These are phyloP conservation scores for Xiphorhynchus elegans DNA, from an alignment of 2,113 vertebrate genomes.

Conservation along the genomic window DNA sequence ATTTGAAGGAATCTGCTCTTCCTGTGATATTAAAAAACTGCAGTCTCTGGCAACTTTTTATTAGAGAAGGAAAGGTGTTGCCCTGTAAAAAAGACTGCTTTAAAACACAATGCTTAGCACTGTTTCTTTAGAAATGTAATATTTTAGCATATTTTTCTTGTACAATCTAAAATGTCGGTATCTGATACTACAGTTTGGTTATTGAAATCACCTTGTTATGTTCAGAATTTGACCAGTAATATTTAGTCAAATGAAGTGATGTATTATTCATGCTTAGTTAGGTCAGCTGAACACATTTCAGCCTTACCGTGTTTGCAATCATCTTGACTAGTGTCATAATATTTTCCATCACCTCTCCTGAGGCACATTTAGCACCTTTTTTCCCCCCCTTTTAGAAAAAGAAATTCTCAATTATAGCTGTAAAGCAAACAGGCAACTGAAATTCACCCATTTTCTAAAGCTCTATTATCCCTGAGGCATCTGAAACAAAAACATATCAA, in stretches of 20 bases:
- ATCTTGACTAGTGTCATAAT: conserved; percentile 77
- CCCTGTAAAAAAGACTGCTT: neutral
- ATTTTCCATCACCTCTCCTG: conserved; percentile 68
- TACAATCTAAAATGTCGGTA: neutral
- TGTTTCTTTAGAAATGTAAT: neutral
- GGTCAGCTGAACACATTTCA: conserved; percentile 59
- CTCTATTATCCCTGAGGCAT: conserved; percentile 49
- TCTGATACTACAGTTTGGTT: conserved; percentile 1
- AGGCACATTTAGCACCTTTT: conserved; percentile 72
- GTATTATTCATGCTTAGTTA: conserved; percentile 52
- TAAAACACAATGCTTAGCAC: neutral
- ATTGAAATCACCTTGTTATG: conserved; percentile 45
- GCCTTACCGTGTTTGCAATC: conserved; percentile 61
- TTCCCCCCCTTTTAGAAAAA: conserved; percentile 34
- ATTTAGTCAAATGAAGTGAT: conserved; percentile 49
- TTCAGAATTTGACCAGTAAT: conserved; percentile 54
- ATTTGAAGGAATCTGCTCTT: neutral
- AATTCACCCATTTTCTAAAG: conserved; percentile 45
- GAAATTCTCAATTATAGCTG: conserved; percentile 62
- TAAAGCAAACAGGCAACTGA: conserved; percentile 60
- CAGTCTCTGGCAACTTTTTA: neutral
- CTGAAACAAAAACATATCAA: conserved; percentile 41
- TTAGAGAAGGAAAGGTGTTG: neutral
- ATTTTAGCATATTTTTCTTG: neutral
- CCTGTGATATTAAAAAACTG: neutral